A percentile compares a stretch with the other conserved stretches of the same genome.
Evolutionary conservation across 2,888 invertebrate genomes (phyloP).

Genomic region (Nephrocerus scutellatus): DNA sequence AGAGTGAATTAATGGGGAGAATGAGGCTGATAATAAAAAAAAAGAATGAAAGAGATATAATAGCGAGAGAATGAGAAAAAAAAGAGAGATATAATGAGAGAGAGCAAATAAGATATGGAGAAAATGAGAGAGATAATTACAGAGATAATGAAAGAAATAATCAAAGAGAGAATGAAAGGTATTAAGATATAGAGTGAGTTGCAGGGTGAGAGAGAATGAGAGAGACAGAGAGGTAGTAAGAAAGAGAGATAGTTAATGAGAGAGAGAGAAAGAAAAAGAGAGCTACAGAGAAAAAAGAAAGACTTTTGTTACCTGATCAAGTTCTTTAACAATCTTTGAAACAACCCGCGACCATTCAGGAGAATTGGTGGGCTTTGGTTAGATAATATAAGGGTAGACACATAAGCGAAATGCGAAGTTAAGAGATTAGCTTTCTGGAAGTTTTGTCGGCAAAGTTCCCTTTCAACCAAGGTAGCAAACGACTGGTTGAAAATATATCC

Average conservation of each 20-base stretch:
- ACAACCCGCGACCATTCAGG: no score
- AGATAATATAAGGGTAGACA: no score
- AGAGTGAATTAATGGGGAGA: no score
- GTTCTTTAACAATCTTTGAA: no score
- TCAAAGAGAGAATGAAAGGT: neutral
- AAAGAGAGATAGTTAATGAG: neutral
- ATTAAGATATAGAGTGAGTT: neutral
- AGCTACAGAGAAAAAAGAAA: neutral
- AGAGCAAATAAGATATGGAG: neutral
- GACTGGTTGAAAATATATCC: no score
- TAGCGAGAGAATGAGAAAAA: neutral
- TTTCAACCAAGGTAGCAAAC: no score
- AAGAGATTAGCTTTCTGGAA: no score
- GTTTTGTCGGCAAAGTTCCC: no score
- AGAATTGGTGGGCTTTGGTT: no score
- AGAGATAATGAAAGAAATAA: neutral
- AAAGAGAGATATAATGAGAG: neutral
- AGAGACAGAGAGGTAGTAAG: neutral
- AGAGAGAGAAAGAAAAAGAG: slow-evolving; percentile 1
- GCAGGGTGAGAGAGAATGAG: neutral
- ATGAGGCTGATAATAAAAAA: no score
- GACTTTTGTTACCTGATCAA: no score
- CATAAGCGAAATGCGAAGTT: no score
- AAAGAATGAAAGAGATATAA: neutral
- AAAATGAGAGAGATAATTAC: neutral